A percentile compares a stretch with the other conserved stretches of the same genome.
Conservation (phyloP, 1,140 invertebrate species). For the Sitobion miscanthi region DNA sequence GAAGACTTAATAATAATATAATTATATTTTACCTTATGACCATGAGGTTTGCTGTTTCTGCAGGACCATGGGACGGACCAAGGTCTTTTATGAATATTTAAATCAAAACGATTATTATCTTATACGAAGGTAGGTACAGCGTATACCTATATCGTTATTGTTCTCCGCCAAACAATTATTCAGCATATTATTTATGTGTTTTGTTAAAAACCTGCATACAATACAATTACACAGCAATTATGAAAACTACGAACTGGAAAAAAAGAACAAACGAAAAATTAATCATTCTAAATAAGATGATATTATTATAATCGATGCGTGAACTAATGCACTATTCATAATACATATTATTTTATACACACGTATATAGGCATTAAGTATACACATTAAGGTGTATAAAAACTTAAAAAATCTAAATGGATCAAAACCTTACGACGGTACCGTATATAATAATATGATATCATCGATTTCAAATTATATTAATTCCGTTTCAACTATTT, state of each 20-base stretch:
- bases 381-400: not conserved
- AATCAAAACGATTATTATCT: not conserved
- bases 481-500: not conserved
- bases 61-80: not conserved
- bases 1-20: not conserved
- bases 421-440: too few relatives aligned
- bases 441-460: too few relatives aligned
- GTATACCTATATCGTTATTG: not conserved
- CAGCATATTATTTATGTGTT: not conserved
- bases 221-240: not conserved
- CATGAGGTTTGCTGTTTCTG: not conserved
- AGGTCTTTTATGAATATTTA: constrained; percentile 17
- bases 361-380: not conserved
- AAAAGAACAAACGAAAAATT: not conserved
- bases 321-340: constrained; percentile 1
- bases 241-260: not conserved
- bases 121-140: too few relatives aligned
- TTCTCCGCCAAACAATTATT: not conserved
- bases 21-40: not conserved
- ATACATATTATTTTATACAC: not conserved
- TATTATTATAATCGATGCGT: not conserved
- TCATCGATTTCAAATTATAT: too few relatives aligned
- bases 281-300: not conserved
- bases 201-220: not conserved
- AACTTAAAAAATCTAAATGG: not conserved